Evolutionary conservation across 2,888 invertebrate species (phyloP).

Genomic region (Cataglyphis livida): DNA sequence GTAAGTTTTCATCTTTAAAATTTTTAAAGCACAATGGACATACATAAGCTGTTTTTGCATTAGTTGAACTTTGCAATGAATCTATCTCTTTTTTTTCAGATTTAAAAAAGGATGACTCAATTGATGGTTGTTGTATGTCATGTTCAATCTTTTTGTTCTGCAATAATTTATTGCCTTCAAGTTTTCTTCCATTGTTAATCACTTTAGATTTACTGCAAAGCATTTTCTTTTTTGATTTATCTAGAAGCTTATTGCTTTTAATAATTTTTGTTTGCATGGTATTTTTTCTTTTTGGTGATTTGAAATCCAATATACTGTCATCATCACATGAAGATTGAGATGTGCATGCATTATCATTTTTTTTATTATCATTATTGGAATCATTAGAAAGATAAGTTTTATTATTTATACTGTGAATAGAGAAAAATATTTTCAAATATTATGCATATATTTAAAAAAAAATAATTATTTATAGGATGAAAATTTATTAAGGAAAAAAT

Average conservation of each 20-base stretch:
- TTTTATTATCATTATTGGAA: not conserved
- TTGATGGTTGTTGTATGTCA: conserved; percentile 72
- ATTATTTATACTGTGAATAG: conserved; percentile 39
- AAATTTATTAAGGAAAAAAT: conserved; percentile 8
- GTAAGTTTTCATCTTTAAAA: conserved; percentile 74
- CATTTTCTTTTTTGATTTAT: conserved; percentile 53
- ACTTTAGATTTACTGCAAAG: conserved; percentile 30
- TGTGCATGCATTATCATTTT: not conserved
- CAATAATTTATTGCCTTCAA: conserved; percentile 23
- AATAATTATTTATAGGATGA: not conserved
- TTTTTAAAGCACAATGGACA: conserved; percentile 84
- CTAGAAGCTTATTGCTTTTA: conserved; percentile 26
- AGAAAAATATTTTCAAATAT: conserved; percentile 5
- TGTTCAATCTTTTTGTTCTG: conserved; percentile 56
- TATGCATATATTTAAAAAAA: not conserved
- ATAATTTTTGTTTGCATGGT: conserved; percentile 58
- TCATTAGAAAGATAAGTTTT: conserved; percentile 1
- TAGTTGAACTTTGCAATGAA: not conserved
- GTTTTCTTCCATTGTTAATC: conserved; percentile 43
- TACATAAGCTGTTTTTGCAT: conserved; percentile 73
- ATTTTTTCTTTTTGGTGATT: conserved; percentile 75
- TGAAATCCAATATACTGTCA: conserved; percentile 81
- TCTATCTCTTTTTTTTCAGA: conserved; percentile 41
- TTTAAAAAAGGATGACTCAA: conserved; percentile 81
- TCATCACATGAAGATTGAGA: conserved; percentile 45